A percentile compares a stretch with the other conserved stretches of the same genome.
Conservation (phyloP, 2,113 vertebrate genomes). For the Poeciliopsis prolifica region DNA sequence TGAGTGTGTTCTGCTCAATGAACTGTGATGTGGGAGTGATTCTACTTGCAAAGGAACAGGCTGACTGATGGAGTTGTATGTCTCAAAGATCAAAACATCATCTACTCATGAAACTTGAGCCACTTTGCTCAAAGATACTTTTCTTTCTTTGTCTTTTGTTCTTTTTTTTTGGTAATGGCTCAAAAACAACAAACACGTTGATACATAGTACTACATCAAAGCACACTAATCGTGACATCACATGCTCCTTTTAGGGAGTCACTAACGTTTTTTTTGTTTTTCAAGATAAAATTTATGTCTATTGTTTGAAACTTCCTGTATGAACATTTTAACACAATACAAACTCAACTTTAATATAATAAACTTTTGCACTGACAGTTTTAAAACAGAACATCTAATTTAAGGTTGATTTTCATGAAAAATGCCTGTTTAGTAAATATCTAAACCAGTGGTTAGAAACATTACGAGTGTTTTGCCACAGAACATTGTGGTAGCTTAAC, state of each 20-base stretch:
- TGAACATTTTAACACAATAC: neutral
- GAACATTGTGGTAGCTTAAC: neutral
- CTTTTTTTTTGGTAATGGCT: slow-evolving; percentile 12
- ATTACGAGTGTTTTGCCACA: neutral
- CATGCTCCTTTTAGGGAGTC: slow-evolving; percentile 21
- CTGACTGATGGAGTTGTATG: slow-evolving; percentile 19
- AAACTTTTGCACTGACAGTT: neutral
- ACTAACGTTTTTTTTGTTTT: slow-evolving; percentile 26
- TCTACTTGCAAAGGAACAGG: slow-evolving; percentile 1
- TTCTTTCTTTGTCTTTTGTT: slow-evolving; percentile 1
- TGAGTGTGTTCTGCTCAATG: slow-evolving; percentile 17
- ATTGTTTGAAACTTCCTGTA: slow-evolving; percentile 23
- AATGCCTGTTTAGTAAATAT: neutral
- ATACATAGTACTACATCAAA: slow-evolving; percentile 19
- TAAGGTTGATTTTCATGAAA: neutral
- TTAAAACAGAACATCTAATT: neutral
- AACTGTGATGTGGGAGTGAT: slow-evolving; percentile 3
- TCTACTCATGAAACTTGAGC: slow-evolving; percentile 39
- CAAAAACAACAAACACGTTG: slow-evolving; percentile 41
- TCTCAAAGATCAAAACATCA: slow-evolving; percentile 48
- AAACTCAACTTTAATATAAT: neutral
- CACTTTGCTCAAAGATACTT: slow-evolving; percentile 19
- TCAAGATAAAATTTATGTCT: slow-evolving; percentile 7
- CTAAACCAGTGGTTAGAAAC: slow-evolving; percentile 12
- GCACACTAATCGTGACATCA: slow-evolving; percentile 23